Evolutionary conservation across 2,888 invertebrate genomes (phyloP), one percentile per base, ranked within the genome.

Genomic region (Anticlea derivata): DNA sequence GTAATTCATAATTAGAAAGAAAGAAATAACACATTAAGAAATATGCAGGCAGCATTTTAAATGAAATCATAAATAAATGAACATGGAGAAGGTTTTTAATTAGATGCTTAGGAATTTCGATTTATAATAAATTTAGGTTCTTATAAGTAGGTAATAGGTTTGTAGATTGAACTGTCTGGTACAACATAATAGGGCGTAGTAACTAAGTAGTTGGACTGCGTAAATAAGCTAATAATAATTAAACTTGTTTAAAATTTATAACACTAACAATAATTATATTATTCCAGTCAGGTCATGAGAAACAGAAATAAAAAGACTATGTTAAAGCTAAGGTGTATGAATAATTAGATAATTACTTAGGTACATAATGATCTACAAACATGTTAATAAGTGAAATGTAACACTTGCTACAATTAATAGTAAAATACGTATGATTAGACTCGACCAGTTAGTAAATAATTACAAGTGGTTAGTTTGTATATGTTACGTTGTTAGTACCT

Each of bases 401-500:
- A 11, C 23, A 11, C 24, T 22, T 33, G 12, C 41, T 49, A 40
- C 44, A 44, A 22, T 22, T 27, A 29, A 22, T 27, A 29, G 27
- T 2, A 13, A 31, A 31, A 20, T 17, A 33, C 33, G 17, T 17
- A 17, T 17, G 4, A 17, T 17, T 33, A 20, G 5, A 20, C 8
- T 33, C 8, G 37, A 43, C 17, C 27, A 29, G 7, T 50, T 41
- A 44, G 30, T 45, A 37, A 40, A 7, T 48, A 38, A 31, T 30
- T 37, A 50, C 24, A 41, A 55, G 33, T 57, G 10, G 30, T 27
- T 13, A 33, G n/a, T n/a, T n/a, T n/a, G n/a, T n/a, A 17, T 41
- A 29, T 29, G 24, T 54, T 39, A 47, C 41, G 40, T 49, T 31
- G 27, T 35, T 58, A 73, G 65, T 64, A 76, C 70, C 75, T 75